Evolutionary conservation across 2,113 vertebrate genomes (phyloP).

Genomic region (Hemiscyllium ocellatum): DNA sequence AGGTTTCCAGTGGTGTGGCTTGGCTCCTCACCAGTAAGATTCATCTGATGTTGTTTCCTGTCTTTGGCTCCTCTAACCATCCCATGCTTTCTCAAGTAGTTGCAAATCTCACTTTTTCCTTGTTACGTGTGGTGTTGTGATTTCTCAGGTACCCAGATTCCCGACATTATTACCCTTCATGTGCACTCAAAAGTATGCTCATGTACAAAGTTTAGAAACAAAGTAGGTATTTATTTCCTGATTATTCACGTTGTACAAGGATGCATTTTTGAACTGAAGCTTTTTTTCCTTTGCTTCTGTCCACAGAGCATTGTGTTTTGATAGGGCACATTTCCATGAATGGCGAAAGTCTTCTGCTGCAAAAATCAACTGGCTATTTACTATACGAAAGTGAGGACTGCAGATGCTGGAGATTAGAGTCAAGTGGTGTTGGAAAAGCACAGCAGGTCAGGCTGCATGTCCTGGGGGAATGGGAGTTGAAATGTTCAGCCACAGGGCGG

Average conservation of each 20-base stretch:
- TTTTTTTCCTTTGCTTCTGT: not conserved
- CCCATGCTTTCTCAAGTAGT: not conserved
- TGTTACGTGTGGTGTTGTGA: not conserved
- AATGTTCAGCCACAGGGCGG: too few species aligned
- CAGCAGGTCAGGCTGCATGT: too few species aligned
- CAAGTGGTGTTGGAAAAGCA: too few species aligned
- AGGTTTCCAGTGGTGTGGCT: constrained; percentile 22
- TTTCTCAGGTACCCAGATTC: not conserved
- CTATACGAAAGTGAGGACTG: too few species aligned
- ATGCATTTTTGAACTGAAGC: not conserved
- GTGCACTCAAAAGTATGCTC: not conserved
- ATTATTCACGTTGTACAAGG: not conserved
- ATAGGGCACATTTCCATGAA: not conserved
- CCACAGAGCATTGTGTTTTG: not conserved
- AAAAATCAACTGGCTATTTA: not conserved
- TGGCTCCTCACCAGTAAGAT: constrained; percentile 20
- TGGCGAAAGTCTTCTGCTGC: not conserved
- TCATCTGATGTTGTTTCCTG: constrained; percentile 15
- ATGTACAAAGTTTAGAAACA: not conserved
- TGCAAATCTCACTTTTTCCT: not conserved
- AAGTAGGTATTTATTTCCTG: not conserved
- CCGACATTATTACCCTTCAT: not conserved
- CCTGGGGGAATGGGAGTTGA: too few species aligned
- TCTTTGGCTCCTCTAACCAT: constrained; percentile 13
- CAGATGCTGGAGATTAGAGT: too few species aligned